These are phyloP conservation scores for Bimastos eiseni DNA, from an alignment of 2,888 invertebrate species.

Conservation along the genomic window DNA sequence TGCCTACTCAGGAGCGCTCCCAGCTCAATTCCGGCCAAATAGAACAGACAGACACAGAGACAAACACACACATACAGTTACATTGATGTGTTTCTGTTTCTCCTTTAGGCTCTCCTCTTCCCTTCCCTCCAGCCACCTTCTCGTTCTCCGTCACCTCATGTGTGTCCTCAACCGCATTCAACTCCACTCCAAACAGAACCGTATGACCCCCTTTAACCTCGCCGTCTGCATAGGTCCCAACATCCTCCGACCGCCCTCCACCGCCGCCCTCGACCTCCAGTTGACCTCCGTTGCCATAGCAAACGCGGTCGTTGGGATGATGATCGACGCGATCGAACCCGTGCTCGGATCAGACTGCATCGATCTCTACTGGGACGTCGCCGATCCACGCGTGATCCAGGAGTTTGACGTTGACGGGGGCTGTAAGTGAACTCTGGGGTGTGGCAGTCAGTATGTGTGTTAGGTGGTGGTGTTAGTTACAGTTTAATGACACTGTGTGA, in stretches of 20 bases:
- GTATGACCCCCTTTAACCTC: neutral
- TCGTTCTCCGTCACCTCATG: neutral
- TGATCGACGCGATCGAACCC: neutral
- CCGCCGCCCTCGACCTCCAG: neutral
- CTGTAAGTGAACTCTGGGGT: neutral
- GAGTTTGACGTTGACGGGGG: neutral
- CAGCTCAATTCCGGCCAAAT: no score
- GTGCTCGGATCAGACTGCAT: constrained; percentile 8
- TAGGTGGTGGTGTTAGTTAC: no score
- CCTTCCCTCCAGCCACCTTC: neutral
- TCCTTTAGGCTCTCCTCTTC: neutral
- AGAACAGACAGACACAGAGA: no score
- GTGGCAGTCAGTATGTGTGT: no score
- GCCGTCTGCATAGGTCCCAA: constrained; percentile 15
- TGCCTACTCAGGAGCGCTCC: no score
- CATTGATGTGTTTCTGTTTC: neutral
- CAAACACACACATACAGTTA: no score
- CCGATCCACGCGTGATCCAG: neutral
- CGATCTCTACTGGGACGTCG: neutral
- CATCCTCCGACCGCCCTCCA: neutral
- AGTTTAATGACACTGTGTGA: no score
- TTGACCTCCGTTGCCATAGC: neutral
- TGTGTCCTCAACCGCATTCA: neutral
- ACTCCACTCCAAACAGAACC: neutral
- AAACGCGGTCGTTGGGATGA: neutral